phyloP scores from a whole-genome alignment of 2,888 invertebrate species.

The Eupsilia transversa region DNA sequence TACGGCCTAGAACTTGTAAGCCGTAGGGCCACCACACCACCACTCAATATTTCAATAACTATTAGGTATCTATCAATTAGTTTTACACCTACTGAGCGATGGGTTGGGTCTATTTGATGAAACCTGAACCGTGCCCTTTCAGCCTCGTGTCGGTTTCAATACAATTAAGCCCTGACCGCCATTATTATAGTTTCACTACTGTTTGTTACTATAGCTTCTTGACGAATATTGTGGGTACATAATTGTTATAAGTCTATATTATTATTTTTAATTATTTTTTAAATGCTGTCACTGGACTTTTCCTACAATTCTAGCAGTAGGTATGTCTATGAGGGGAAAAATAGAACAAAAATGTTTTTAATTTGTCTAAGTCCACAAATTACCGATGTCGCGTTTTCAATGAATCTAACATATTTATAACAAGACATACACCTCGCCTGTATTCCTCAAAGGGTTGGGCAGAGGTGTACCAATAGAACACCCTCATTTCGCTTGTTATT shows the following conservation, averaged over 20 bases:
- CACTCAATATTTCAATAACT: not conserved
- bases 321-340: not conserved
- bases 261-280: too few species aligned
- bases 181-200: constrained; percentile 10
- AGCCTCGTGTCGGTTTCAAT: constrained; percentile 21
- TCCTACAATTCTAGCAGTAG: not conserved
- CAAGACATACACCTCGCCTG: too few species aligned
- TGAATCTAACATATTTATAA: too few species aligned
- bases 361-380: not conserved
- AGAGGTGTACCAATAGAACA: too few species aligned
- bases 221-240: not conserved
- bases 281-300: not conserved
- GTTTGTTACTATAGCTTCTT: not conserved
- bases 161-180: constrained; percentile 28
- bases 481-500: too few species aligned
- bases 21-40: too few species aligned
- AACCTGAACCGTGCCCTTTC: constrained; percentile 23
- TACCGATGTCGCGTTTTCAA: not conserved
- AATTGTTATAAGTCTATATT: not conserved
- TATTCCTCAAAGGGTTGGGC: too few species aligned
- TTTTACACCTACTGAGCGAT: not conserved
- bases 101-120: constrained; percentile 19
- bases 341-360: not conserved
- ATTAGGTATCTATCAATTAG: not conserved
- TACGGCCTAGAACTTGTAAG: too few species aligned